Percentiles rank a stretch among this genome's conserved stretches.
Evolutionary conservation across 2,113 vertebrate genomes (phyloP).

Genomic region (Proteles cristata): DNA sequence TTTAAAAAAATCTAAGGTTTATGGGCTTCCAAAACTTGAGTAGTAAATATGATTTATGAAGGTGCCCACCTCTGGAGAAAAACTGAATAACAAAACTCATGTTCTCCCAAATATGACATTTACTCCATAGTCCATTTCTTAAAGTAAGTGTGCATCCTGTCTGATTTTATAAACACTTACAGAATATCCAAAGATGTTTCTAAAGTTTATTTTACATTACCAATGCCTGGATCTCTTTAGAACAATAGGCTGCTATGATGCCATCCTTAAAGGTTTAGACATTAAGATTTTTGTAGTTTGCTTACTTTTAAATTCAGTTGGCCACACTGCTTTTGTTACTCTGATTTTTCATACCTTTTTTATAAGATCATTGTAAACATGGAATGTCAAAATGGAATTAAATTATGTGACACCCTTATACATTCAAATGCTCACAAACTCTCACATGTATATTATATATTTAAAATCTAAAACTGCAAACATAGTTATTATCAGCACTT

Average conservation of each 20-base stretch:
- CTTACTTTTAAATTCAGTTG: neutral
- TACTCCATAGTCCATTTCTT: neutral
- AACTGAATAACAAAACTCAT: neutral
- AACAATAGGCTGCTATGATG: neutral
- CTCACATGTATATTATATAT: neutral
- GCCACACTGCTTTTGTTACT: neutral
- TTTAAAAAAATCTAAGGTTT: neutral
- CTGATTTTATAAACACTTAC: slow-evolving; percentile 2
- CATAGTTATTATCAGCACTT: neutral
- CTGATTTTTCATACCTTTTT: neutral
- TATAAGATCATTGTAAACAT: neutral
- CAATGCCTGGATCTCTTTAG: neutral
- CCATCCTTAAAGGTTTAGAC: neutral
- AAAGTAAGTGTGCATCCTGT: neutral
- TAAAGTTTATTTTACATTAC: neutral
- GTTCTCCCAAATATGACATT: neutral
- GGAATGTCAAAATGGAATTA: neutral
- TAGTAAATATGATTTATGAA: neutral
- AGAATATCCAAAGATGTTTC: slow-evolving; percentile 15
- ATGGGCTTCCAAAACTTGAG: neutral
- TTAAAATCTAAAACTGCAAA: neutral
- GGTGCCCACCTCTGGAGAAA: neutral
- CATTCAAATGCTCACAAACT: neutral
- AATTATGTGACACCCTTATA: neutral
- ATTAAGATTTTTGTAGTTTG: neutral